These are phyloP conservation scores for Agrochola lota DNA, from an alignment of 2,888 invertebrate species.

Conservation along the genomic window DNA sequence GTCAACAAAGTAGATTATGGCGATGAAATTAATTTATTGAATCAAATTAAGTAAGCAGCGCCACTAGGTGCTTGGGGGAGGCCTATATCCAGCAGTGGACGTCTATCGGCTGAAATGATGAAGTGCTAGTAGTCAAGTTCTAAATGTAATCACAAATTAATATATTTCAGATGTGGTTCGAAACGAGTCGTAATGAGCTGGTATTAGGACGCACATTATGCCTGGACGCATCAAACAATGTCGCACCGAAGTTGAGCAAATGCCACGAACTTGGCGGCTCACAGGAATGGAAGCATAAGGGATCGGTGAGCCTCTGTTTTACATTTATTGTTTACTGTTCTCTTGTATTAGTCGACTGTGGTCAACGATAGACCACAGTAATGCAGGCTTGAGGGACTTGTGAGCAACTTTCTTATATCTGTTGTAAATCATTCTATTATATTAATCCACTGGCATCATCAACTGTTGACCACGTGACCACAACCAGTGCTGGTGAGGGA, in stretches of 20 bases:
- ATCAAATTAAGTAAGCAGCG: not conserved
- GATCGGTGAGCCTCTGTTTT: conserved; percentile 87
- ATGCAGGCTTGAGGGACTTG: too few species aligned
- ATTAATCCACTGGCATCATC: not conserved
- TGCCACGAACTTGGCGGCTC: conserved; percentile 98
- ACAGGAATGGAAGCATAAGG: conserved; percentile 97
- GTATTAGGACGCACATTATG: conserved; percentile 96
- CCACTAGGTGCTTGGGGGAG: too few species aligned
- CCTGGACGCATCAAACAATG: conserved; percentile 93
- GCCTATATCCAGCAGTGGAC: too few species aligned
- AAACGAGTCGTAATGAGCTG: conserved; percentile 95
- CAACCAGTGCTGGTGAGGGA: not conserved
- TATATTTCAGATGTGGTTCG: conserved; percentile 93
- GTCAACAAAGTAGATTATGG: not conserved
- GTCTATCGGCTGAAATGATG: too few species aligned
- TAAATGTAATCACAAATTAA: not conserved
- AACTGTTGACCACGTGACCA: not conserved
- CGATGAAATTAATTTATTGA: not conserved
- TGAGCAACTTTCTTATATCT: not conserved
- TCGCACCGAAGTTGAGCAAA: conserved; percentile 94
- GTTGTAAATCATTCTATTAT: not conserved
- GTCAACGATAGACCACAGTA: not conserved
- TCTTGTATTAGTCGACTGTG: not conserved
- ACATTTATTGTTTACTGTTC: not conserved
- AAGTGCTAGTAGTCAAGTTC: too few species aligned